phyloP scores from a whole-genome alignment of 1,140 invertebrate genomes.

The Pogonus chalceus region DNA sequence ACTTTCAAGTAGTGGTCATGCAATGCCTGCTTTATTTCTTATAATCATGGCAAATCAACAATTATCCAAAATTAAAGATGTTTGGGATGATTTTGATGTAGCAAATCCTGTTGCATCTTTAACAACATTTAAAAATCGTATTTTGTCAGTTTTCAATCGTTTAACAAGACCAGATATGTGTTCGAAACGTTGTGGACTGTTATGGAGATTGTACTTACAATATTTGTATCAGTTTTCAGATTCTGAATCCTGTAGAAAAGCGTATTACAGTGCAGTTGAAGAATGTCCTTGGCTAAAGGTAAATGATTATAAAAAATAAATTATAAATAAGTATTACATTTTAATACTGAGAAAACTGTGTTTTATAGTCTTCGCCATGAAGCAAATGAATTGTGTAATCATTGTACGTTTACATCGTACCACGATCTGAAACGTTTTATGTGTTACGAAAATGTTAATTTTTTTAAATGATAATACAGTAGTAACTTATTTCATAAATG shows the following conservation, averaged over 20 bases:
- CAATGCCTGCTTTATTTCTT: constrained; percentile 28
- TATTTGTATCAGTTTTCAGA: constrained; percentile 33
- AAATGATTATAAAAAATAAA: constrained; percentile 16
- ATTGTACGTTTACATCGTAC: too few species aligned
- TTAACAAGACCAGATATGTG: constrained; percentile 31
- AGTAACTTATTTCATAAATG: too few species aligned
- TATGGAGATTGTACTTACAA: constrained; percentile 49
- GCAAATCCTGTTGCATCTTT: not conserved
- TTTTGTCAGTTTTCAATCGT: constrained; percentile 29
- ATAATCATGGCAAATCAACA: constrained; percentile 29
- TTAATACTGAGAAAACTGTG: too few species aligned
- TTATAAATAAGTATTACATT: not conserved
- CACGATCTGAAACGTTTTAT: too few species aligned
- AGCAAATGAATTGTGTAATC: too few species aligned
- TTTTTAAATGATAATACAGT: too few species aligned
- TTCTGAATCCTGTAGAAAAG: constrained; percentile 29
- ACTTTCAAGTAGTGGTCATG: constrained; percentile 27
- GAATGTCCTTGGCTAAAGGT: constrained; percentile 61
- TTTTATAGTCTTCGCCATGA: too few species aligned
- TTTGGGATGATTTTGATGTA: constrained; percentile 11
- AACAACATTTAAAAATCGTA: constrained; percentile 24
- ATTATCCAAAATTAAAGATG: constrained; percentile 22
- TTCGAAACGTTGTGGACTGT: constrained; percentile 40
- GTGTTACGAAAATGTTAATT: too few species aligned
- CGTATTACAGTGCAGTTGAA: constrained; percentile 43